Percentiles rank a stretch among this genome's conserved stretches.
Evolutionary conservation across 1,140 invertebrate genomes (phyloP).

Genomic region (Trichogramma pretiosum): DNA sequence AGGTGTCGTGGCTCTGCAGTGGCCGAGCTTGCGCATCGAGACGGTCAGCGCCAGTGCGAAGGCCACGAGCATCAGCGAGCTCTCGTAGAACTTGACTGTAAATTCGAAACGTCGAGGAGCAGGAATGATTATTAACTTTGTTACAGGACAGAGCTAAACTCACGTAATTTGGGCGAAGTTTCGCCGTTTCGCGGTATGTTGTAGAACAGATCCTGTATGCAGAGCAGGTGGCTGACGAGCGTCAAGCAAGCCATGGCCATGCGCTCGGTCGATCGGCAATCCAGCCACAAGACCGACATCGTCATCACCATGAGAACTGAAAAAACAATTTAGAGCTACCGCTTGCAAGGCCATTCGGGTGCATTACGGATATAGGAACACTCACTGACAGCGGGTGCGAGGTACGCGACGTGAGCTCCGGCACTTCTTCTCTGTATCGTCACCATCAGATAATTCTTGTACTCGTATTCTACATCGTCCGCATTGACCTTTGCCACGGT

Average conservation of each 20-base stretch:
- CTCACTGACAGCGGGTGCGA: conserved; percentile 40
- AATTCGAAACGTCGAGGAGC: too few species aligned
- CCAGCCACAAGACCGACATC: conserved; percentile 40
- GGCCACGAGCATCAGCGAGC: conserved; percentile 36
- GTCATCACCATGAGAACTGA: conserved; percentile 43
- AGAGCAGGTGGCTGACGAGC: conserved; percentile 43
- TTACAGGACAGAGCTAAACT: too few species aligned
- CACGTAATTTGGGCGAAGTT: conserved; percentile 20
- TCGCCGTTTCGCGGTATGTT: conserved; percentile 39
- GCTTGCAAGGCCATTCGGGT: too few species aligned
- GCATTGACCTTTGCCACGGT: conserved; percentile 26
- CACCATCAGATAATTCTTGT: conserved; percentile 35
- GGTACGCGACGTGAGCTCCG: conserved; percentile 26
- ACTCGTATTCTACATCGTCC: conserved; percentile 35
- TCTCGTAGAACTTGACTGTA: conserved; percentile 42
- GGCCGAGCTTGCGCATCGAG: conserved; percentile 27
- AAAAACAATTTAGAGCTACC: conserved; percentile 16
- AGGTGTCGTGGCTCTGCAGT: conserved; percentile 18
- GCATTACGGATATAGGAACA: too few species aligned
- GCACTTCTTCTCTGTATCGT: conserved; percentile 34
- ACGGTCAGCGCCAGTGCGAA: conserved; percentile 41
- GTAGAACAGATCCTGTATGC: conserved; percentile 39
- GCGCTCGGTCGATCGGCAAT: conserved; percentile 37
- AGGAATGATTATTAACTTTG: conserved; percentile 32
- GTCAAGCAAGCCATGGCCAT: conserved; percentile 38